These are phyloP conservation scores for Pyrgus malvae DNA, from an alignment of 2,888 invertebrate species.

Conservation along the genomic window DNA sequence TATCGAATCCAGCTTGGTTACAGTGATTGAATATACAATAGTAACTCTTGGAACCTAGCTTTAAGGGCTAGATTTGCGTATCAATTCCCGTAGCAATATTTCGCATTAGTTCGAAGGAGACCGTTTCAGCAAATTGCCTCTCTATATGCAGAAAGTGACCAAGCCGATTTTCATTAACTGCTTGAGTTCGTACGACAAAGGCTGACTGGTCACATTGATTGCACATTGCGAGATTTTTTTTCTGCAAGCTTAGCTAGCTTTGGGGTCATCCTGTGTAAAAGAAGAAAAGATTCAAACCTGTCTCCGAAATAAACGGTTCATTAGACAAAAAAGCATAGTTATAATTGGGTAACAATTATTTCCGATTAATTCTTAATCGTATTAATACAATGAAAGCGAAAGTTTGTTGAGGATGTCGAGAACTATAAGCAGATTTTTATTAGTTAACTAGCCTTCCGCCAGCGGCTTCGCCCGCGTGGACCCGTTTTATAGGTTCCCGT, in stretches of 20 bases:
- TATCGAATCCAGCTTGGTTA: slow-evolving; percentile 42
- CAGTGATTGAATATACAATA: slow-evolving; percentile 11
- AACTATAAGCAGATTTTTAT: no score
- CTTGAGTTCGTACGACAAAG: slow-evolving; percentile 52
- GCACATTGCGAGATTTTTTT: slow-evolving; percentile 16
- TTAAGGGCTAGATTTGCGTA: slow-evolving; percentile 45
- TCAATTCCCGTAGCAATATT: slow-evolving; percentile 50
- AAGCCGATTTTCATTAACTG: slow-evolving; percentile 72
- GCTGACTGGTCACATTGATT: slow-evolving; percentile 42
- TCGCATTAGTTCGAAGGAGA: slow-evolving; percentile 62
- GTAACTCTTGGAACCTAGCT: slow-evolving; percentile 19
- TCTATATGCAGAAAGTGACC: slow-evolving; percentile 72
- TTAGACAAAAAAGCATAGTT: no score
- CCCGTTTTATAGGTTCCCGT: no score
- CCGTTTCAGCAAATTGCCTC: slow-evolving; percentile 69
- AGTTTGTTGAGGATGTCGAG: no score
- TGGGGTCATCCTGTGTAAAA: slow-evolving; percentile 12
- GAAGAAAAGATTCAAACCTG: slow-evolving; percentile 13
- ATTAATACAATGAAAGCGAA: no score
- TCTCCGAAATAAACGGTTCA: no score
- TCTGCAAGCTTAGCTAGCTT: slow-evolving; percentile 2
- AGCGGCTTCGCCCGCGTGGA: no score
- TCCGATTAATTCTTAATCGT: no score
- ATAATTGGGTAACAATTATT: no score
- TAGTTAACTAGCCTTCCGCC: no score